Evolutionary conservation across 2,797 vertebrate genomes (phyloP).

Genomic region (Lindbergichthys nudifrons): DNA sequence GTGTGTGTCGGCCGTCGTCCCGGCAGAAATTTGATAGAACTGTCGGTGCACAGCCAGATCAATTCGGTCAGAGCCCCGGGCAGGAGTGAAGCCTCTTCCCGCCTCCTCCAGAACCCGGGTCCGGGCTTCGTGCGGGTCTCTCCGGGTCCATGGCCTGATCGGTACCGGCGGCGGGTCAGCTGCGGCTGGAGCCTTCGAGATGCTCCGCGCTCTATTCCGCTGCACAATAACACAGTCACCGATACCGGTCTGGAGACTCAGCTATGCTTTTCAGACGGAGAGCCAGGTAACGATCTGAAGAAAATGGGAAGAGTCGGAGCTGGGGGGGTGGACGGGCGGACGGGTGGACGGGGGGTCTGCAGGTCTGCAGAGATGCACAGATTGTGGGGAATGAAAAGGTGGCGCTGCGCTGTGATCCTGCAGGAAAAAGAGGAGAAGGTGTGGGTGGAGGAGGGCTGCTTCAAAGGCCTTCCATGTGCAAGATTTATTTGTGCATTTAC

Average conservation of each 20-base stretch:
- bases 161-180: slow-evolving; percentile 26
- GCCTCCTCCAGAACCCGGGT: background rate
- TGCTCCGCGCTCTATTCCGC: slow-evolving; percentile 70
- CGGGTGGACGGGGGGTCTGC: too few relatives aligned
- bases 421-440: slow-evolving; percentile 16
- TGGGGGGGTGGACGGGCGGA: too few relatives aligned
- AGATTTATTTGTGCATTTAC: background rate
- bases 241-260: slow-evolving; percentile 58
- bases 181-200: slow-evolving; percentile 64
- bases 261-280: slow-evolving; percentile 79
- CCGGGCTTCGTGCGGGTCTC: slow-evolving; percentile 11
- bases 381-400: slow-evolving; percentile 4
- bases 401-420: slow-evolving; percentile 20
- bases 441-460: slow-evolving; percentile 30
- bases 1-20: background rate
- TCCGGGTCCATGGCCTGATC: slow-evolving; percentile 57
- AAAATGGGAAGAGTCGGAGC: fast-evolving
- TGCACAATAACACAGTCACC: slow-evolving; percentile 49
- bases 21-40: background rate
- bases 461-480: slow-evolving; percentile 23
- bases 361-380: background rate
- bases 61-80: background rate
- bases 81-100: fast-evolving
- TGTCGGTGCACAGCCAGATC: too few relatives aligned
- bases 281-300: slow-evolving; percentile 69